phyloP scores from a whole-genome alignment of 2,888 invertebrate species.

The Iphiclides podalirius region DNA sequence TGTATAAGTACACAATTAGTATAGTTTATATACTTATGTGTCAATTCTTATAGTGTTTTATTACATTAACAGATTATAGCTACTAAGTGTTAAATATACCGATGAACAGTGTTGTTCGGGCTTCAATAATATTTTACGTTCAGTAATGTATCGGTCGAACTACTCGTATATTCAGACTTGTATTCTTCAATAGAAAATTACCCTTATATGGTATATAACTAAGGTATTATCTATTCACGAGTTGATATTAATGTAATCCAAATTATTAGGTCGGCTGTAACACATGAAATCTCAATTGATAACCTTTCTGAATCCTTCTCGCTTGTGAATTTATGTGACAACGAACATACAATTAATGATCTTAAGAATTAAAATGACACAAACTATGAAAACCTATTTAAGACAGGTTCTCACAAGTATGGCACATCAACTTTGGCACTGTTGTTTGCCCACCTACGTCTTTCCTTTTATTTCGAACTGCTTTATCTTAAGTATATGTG shows the following conservation, averaged over 20 bases:
- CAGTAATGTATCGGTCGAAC: conserved; percentile 13
- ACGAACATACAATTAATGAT: conserved; percentile 61
- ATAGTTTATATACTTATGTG: conserved; percentile 82
- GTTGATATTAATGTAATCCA: conserved; percentile 29
- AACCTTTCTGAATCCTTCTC: conserved; percentile 28
- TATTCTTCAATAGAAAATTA: conserved; percentile 20
- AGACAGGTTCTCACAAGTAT: conserved; percentile 10
- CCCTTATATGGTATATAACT: conserved; percentile 13
- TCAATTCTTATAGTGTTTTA: conserved; percentile 81
- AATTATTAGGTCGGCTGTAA: conserved; percentile 25
- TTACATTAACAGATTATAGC: conserved; percentile 76
- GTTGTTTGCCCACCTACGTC: conserved; percentile 6
- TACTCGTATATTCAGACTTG: conserved; percentile 15
- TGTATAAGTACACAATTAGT: conserved; percentile 79
- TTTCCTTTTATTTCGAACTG: conserved; percentile 9
- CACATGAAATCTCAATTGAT: conserved; percentile 26
- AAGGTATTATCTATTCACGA: conserved; percentile 22
- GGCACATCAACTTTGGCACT: conserved; percentile 10
- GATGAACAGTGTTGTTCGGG: conserved; percentile 62
- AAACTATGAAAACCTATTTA: conserved; percentile 17
- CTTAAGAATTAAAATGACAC: conserved; percentile 38
- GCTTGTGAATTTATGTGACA: conserved; percentile 54
- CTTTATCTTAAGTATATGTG: background rate
- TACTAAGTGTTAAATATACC: conserved; percentile 78
- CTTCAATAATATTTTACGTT: conserved; percentile 53